Evolutionary conservation across 2,113 vertebrate genomes (phyloP).

Genomic region (Chloropsis hardwickii): DNA sequence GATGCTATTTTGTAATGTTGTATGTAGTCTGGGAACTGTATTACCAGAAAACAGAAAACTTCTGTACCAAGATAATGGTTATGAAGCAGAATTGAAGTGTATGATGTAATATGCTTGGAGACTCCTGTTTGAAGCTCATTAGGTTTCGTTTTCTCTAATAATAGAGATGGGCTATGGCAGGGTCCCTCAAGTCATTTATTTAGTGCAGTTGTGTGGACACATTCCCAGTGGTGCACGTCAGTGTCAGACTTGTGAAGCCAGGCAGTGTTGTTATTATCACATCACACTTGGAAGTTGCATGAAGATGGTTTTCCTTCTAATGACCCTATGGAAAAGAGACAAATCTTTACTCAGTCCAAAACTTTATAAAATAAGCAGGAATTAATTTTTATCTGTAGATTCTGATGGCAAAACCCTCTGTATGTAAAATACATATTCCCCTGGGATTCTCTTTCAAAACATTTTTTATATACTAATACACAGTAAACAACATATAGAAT

Average conservation of each 20-base stretch:
- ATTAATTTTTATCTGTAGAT: neutral
- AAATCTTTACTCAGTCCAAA: neutral
- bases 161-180: neutral
- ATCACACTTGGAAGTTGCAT: neutral
- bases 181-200: neutral
- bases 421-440: neutral
- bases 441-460: neutral
- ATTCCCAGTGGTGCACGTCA: neutral
- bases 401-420: neutral
- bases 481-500: neutral
- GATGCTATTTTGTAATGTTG: slow-evolving; percentile 8
- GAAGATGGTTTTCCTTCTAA: neutral
- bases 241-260: neutral
- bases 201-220: neutral
- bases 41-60: slow-evolving; percentile 47
- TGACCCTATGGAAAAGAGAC: neutral
- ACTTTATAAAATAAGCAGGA: neutral
- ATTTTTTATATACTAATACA: neutral
- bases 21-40: slow-evolving; percentile 33
- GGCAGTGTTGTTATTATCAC: neutral
- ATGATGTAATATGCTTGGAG: slow-evolving; percentile 33
- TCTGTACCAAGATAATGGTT: slow-evolving; percentile 27
- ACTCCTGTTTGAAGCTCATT: slow-evolving; percentile 18
- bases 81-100: slow-evolving; percentile 44
- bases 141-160: neutral